These are phyloP conservation scores for Aldrovandia affinis DNA, from an alignment of 2,797 vertebrate genomes.

Conservation along the genomic window DNA sequence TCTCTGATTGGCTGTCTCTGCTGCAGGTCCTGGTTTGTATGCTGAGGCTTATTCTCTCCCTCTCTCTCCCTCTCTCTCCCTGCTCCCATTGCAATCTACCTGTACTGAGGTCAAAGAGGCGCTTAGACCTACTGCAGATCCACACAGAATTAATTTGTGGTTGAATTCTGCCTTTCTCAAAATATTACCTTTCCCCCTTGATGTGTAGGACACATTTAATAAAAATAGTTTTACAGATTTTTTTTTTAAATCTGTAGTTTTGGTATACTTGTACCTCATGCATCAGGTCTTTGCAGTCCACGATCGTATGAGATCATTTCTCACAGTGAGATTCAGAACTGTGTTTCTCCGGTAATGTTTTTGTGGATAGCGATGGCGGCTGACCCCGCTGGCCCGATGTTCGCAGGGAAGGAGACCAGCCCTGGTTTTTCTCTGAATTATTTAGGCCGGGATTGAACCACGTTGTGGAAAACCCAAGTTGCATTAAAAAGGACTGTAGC, in stretches of 20 bases:
- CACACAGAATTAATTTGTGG: too few species aligned
- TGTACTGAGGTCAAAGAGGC: background rate
- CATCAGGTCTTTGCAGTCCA: background rate
- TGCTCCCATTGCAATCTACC: background rate
- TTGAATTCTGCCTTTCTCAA: background rate
- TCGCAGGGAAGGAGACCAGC: too few species aligned
- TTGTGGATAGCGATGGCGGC: too few species aligned
- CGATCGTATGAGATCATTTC: background rate
- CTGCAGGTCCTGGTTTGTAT: background rate
- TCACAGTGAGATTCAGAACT: background rate
- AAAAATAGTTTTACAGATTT: background rate
- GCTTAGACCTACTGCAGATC: background rate
- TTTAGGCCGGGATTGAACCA: too few species aligned
- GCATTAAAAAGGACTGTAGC: too few species aligned
- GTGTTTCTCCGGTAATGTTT: too few species aligned
- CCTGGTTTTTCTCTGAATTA: too few species aligned
- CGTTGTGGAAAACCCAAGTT: too few species aligned
- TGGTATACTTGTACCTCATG: background rate
- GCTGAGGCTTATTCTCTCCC: background rate
- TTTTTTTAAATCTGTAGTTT: background rate
- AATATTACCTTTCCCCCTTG: background rate
- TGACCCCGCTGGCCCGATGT: too few species aligned
- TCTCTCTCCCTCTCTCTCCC: background rate
- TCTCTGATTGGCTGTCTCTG: background rate
- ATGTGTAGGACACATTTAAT: background rate